Evolutionary conservation across 2,888 invertebrate species (phyloP).

Genomic region (Pyralis farinalis): DNA sequence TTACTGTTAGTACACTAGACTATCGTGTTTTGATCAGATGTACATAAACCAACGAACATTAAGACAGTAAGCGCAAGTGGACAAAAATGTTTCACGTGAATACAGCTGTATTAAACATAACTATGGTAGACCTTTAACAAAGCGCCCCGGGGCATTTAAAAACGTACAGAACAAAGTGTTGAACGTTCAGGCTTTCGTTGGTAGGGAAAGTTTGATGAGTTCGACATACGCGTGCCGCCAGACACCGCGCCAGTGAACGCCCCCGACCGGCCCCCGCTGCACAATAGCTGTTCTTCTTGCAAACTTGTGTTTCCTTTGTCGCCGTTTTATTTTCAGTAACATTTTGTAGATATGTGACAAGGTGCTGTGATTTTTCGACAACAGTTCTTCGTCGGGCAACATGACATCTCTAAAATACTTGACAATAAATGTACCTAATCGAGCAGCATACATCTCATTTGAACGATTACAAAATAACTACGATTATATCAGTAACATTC

Average conservation of each 20-base stretch:
- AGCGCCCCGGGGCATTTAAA: constrained; percentile 22
- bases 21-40: no score
- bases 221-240: constrained; percentile 44
- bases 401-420: no score
- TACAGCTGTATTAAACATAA: no score
- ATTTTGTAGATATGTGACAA: not conserved
- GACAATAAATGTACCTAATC: no score
- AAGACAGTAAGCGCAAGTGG: no score
- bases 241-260: constrained; percentile 36
- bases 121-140: no score
- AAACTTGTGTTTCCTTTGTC: constrained; percentile 43
- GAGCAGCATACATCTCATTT: no score
- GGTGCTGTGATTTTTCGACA: not conserved
- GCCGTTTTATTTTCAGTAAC: constrained; percentile 26
- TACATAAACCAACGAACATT: no score
- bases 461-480: no score
- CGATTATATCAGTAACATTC: no score
- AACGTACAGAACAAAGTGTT: constrained; percentile 41
- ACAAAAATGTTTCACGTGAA: no score
- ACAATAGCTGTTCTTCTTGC: constrained; percentile 49
- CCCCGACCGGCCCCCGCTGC: constrained; percentile 23
- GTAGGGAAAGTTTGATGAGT: constrained; percentile 59
- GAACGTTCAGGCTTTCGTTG: constrained; percentile 40
- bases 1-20: no score
- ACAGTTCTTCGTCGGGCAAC: constrained; percentile 16